Conservation (phyloP, 2,797 vertebrate species). For the Pangasius macronema region DNA sequence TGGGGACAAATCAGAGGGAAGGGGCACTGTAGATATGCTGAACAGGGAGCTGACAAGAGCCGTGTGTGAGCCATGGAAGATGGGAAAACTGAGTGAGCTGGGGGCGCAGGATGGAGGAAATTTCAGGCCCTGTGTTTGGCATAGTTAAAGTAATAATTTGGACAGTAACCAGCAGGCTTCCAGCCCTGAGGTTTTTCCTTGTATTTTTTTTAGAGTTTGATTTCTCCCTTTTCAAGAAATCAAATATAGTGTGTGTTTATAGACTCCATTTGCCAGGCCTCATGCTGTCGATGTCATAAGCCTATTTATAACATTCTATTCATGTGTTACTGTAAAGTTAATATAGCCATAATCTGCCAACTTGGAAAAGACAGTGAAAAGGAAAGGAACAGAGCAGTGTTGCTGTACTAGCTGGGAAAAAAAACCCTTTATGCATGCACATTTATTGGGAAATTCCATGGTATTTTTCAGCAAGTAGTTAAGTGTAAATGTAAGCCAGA, state of each 20-base stretch:
- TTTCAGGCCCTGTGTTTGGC: constrained; percentile 65
- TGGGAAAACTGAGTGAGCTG: constrained; percentile 2
- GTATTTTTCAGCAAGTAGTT: not conserved
- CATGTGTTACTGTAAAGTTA: constrained; percentile 28
- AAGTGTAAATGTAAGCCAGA: not conserved
- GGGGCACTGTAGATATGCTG: constrained; percentile 28
- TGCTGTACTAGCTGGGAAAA: not conserved
- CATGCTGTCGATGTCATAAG: constrained; percentile 37
- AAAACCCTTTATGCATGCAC: not conserved
- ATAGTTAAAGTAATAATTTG: constrained; percentile 67
- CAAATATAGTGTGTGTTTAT: constrained; percentile 40
- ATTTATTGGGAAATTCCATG: not conserved
- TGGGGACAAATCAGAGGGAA: not conserved
- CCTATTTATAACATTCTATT: constrained; percentile 36
- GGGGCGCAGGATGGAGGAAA: constrained; percentile 34
- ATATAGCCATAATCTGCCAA: constrained; percentile 18
- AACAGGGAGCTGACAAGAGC: constrained; percentile 28
- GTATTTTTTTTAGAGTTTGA: constrained; percentile 40
- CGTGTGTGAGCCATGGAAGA: constrained; percentile 13
- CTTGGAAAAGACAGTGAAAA: constrained; percentile 4
- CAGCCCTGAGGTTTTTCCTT: constrained; percentile 53
- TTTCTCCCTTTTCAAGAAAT: constrained; percentile 14
- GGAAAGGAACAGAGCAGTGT: not conserved
- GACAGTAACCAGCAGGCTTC: constrained; percentile 65
- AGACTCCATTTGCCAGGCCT: constrained; percentile 24